Conservation (phyloP, 2,113 vertebrate species). For the Lamprotornis superbus region DNA sequence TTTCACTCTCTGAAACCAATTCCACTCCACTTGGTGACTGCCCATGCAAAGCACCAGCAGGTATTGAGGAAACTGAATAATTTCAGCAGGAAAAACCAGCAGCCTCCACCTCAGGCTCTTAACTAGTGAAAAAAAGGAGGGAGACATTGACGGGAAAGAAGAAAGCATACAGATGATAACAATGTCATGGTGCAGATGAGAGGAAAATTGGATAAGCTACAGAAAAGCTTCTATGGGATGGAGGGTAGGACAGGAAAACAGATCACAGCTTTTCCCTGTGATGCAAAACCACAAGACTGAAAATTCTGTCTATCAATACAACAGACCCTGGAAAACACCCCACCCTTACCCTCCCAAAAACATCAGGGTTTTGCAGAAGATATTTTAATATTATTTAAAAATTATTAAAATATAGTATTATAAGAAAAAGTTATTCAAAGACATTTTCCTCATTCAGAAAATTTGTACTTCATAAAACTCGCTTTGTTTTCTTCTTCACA, state of each 20-base stretch:
- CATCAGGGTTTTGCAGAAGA: not conserved
- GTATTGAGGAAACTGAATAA: not conserved
- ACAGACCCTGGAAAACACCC: not conserved
- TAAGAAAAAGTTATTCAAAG: not conserved
- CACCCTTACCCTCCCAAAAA: not conserved
- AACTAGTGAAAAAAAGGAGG: not conserved
- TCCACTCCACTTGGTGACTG: not conserved
- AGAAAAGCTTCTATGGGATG: not conserved
- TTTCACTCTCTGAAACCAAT: not conserved
- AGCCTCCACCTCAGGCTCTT: not conserved
- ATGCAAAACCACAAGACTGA: not conserved
- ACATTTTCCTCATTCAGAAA: not conserved
- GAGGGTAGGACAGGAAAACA: not conserved
- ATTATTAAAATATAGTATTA: not conserved
- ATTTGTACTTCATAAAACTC: not conserved
- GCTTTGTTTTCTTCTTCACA: not conserved
- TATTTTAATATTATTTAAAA: not conserved
- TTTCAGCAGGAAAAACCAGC: not conserved
- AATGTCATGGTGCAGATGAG: not conserved
- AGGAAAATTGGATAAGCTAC: not conserved
- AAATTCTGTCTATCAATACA: not conserved
- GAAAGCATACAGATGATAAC: not conserved
- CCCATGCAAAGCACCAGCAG: not conserved
- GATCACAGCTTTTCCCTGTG: not conserved
- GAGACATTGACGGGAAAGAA: not conserved